A percentile compares a stretch with the other conserved stretches of the same genome.
These are phyloP conservation scores for Onychostruthus taczanowskii DNA, from an alignment of 2,113 vertebrate species.

Conservation along the genomic window DNA sequence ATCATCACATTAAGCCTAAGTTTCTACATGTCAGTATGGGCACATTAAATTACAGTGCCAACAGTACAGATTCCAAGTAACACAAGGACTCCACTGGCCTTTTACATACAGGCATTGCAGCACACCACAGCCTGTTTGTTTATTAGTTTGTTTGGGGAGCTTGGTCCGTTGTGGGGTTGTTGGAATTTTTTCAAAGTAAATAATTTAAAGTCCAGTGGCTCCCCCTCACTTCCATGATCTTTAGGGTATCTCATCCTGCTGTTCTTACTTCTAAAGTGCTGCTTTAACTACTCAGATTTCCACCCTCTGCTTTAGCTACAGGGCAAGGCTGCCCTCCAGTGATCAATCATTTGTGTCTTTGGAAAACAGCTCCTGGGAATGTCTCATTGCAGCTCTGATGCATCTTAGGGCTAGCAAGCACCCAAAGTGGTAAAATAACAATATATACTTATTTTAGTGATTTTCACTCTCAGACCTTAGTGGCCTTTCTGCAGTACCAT, in stretches of 20 bases:
- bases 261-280: neutral
- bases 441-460: neutral
- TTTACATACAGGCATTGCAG: neutral
- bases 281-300: neutral
- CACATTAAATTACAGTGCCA: neutral
- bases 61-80: neutral
- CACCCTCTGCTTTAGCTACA: neutral
- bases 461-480: neutral
- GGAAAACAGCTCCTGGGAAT: neutral
- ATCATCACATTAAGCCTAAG: neutral
- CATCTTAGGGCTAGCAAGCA: neutral
- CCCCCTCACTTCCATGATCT: neutral
- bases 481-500: neutral
- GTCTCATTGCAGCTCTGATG: neutral
- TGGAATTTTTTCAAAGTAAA: neutral
- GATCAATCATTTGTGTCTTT: neutral
- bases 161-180: neutral
- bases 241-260: neutral
- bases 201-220: neutral
- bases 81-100: neutral
- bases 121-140: neutral
- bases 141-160: accelerated
- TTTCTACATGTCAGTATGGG: neutral
- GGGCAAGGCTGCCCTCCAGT: conserved; percentile 31
- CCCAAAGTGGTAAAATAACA: neutral